phyloP scores from a whole-genome alignment of 2,888 invertebrate genomes.

The Agriopis leucophaearia region DNA sequence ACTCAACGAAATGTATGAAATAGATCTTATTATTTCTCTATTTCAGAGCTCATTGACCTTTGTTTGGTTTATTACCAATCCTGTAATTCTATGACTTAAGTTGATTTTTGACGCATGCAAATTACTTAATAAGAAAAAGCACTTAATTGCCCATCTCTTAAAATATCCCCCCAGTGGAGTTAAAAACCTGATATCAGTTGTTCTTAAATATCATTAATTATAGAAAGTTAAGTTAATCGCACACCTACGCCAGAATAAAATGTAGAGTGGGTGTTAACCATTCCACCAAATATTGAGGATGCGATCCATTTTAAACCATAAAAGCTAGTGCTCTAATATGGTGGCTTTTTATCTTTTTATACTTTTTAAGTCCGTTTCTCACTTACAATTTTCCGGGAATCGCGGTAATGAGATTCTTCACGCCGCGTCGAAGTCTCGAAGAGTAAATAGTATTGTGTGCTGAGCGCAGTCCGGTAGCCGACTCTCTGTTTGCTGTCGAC shows the following conservation, averaged over 20 bases:
- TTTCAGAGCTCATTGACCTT: too few relatives aligned
- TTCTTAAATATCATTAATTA: background rate
- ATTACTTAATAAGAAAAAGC: too few relatives aligned
- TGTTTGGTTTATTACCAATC: too few relatives aligned
- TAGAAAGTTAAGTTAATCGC: slow-evolving; percentile 18
- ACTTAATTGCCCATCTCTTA: too few relatives aligned
- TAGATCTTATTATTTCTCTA: too few relatives aligned
- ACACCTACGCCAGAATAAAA: slow-evolving; percentile 32
- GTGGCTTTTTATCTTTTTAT: slow-evolving; percentile 73
- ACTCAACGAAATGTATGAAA: too few relatives aligned
- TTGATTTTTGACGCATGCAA: too few relatives aligned
- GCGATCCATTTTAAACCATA: slow-evolving; percentile 28
- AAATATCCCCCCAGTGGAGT: background rate
- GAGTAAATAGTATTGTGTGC: slow-evolving; percentile 78
- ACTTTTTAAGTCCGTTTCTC: slow-evolving; percentile 81
- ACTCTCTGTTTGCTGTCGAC: slow-evolving; percentile 84
- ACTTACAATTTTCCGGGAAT: slow-evolving; percentile 83
- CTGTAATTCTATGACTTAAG: too few relatives aligned
- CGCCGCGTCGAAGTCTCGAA: slow-evolving; percentile 76
- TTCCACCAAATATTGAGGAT: slow-evolving; percentile 24
- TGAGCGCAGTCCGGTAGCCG: slow-evolving; percentile 82
- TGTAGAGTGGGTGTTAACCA: slow-evolving; percentile 30
- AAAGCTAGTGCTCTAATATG: slow-evolving; percentile 47
- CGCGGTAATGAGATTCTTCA: slow-evolving; percentile 82
- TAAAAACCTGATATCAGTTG: background rate